Evolutionary conservation across 1,140 invertebrate species (phyloP).

Genomic region (Camponotus floridanus): DNA sequence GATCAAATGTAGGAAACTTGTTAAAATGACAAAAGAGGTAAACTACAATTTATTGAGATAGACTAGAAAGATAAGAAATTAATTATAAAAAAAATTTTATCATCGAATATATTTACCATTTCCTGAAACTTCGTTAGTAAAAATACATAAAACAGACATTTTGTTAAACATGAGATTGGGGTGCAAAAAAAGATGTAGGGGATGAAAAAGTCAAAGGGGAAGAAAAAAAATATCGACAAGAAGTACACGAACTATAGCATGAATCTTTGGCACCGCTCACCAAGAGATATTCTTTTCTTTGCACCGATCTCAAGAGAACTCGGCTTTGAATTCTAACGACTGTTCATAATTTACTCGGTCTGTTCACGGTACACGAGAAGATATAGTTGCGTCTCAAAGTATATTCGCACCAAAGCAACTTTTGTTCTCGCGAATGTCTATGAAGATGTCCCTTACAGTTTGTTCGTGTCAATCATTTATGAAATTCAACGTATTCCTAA

Average conservation of each 20-base stretch:
- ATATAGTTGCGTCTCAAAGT: conserved; percentile 24
- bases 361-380: conserved; percentile 25
- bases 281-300: conserved; percentile 12
- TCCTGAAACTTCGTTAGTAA: conserved; percentile 8
- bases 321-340: conserved; percentile 53
- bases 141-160: background rate
- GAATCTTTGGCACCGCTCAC: conserved; percentile 52
- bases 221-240: conserved; percentile 29
- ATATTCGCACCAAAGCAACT: conserved; percentile 27
- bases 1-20: background rate
- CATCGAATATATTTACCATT: background rate
- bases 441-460: conserved; percentile 1
- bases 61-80: conserved; percentile 5
- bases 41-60: background rate
- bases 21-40: no score
- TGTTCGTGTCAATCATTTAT: conserved; percentile 3
- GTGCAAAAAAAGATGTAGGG: background rate
- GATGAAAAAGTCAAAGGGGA: background rate
- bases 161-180: background rate
- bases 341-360: conserved; percentile 52
- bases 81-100: background rate
- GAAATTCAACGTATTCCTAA: background rate
- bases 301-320: conserved; percentile 31
- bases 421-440: conserved; percentile 33
- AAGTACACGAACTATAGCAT: background rate